Evolutionary conservation across 2,888 invertebrate genomes (phyloP).

Genomic region (Thymelicus acteon): DNA sequence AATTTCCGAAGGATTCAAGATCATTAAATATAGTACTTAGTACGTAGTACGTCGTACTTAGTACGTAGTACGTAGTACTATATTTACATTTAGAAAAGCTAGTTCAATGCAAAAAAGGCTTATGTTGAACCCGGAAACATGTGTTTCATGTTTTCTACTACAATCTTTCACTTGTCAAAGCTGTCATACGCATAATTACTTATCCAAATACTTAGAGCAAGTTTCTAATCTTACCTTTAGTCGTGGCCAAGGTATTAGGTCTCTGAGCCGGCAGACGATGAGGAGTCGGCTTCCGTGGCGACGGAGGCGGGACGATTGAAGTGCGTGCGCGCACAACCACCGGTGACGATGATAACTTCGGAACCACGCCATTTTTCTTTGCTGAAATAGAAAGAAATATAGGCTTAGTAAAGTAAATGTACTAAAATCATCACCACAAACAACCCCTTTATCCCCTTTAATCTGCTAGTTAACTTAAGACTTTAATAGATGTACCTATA

Average conservation of each 20-base stretch:
- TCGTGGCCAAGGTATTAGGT: slow-evolving; percentile 73
- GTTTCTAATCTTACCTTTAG: slow-evolving; percentile 60
- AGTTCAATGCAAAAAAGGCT: background rate
- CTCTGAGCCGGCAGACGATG: slow-evolving; percentile 69
- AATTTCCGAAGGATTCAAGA: too few species aligned
- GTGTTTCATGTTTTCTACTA: background rate
- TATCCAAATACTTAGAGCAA: background rate
- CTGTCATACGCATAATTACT: background rate
- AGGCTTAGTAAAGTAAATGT: too few species aligned
- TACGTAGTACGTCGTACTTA: too few species aligned
- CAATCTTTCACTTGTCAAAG: slow-evolving; percentile 3
- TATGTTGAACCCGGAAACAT: background rate
- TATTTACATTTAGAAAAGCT: too few species aligned
- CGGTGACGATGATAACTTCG: slow-evolving; percentile 75
- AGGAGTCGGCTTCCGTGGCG: slow-evolving; percentile 73
- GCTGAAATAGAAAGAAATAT: slow-evolving; percentile 56
- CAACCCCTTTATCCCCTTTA: too few species aligned
- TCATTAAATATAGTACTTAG: too few species aligned
- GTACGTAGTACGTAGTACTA: too few species aligned
- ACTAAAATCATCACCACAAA: too few species aligned
- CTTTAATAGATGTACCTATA: too few species aligned
- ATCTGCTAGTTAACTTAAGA: too few species aligned
- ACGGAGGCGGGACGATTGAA: slow-evolving; percentile 71
- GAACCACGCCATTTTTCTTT: slow-evolving; percentile 81
- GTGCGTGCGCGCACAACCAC: slow-evolving; percentile 73